Conservation (phyloP, 2,888 invertebrate species). For the Corbicula japonica region DNA sequence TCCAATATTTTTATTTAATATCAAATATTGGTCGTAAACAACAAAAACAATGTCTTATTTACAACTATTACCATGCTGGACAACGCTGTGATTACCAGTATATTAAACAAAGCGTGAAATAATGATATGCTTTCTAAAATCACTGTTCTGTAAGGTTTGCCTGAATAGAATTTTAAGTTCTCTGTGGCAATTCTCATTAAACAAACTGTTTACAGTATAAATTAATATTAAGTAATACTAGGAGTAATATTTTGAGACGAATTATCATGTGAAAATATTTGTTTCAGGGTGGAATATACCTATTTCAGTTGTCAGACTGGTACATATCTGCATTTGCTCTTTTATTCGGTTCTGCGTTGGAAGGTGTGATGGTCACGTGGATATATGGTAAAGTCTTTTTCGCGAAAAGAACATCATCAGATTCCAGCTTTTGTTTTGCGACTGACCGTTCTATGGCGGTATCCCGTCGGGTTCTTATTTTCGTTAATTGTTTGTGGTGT, state of each 20-base stretch:
- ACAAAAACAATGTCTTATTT: background rate
- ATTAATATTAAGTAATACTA: background rate
- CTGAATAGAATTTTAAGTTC: background rate
- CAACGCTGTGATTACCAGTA: background rate
- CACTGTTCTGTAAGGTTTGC: too few species aligned
- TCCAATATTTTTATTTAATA: background rate
- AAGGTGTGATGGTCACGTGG: constrained; percentile 55
- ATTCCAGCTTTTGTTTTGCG: too few species aligned
- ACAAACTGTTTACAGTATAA: background rate
- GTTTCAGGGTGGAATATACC: constrained; percentile 58
- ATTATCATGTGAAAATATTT: background rate
- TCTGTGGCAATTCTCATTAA: background rate
- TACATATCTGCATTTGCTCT: constrained; percentile 57
- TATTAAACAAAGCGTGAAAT: too few species aligned
- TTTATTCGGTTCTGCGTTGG: constrained; percentile 55
- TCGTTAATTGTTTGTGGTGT: too few species aligned
- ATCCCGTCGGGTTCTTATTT: too few species aligned
- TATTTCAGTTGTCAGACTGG: constrained; percentile 61
- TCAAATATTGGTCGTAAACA: background rate
- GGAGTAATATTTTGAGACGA: background rate
- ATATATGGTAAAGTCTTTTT: too few species aligned
- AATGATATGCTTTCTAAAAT: too few species aligned
- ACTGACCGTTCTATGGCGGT: too few species aligned
- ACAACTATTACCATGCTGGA: background rate
- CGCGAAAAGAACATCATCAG: too few species aligned